A percentile compares a stretch with the other conserved stretches of the same genome.
These are phyloP conservation scores for Megamerina dolium DNA, from an alignment of 2,888 invertebrate species.

Conservation along the genomic window DNA sequence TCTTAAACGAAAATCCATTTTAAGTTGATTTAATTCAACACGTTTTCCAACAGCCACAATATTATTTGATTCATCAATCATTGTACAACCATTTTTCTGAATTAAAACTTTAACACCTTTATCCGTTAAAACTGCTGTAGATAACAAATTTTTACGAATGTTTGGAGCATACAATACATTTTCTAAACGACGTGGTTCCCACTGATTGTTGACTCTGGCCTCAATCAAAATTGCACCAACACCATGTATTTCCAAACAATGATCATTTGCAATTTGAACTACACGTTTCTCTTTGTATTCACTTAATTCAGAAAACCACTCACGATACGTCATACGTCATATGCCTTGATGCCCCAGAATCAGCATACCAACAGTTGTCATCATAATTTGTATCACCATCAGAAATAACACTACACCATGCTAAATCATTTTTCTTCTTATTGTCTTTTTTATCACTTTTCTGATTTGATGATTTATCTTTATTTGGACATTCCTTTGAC, in stretches of 20 bases:
- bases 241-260: slow-evolving; percentile 1
- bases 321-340: slow-evolving; percentile 1
- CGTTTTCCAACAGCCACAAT: not conserved
- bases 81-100: slow-evolving; percentile 1
- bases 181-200: slow-evolving; percentile 3
- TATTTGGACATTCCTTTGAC: too few species aligned
- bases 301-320: slow-evolving; percentile 11
- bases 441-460: too few species aligned
- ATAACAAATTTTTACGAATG: slow-evolving; percentile 19
- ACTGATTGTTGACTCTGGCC: slow-evolving; percentile 4
- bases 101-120: slow-evolving; percentile 3
- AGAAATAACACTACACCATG: too few species aligned
- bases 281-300: not conserved
- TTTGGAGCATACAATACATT: slow-evolving; percentile 17
- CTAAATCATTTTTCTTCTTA: too few species aligned
- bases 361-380: too few species aligned
- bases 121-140: not conserved
- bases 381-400: too few species aligned
- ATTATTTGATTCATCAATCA: not conserved
- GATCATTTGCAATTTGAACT: slow-evolving; percentile 2
- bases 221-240: slow-evolving; percentile 7
- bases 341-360: too few species aligned
- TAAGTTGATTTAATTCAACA: not conserved
- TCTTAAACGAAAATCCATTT: slow-evolving; percentile 4
- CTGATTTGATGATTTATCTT: too few species aligned